Base-by-base conservation (phyloP, 53 echinoderm and acorn worm genomes). In the Paracentrotus lividus region DNA sequence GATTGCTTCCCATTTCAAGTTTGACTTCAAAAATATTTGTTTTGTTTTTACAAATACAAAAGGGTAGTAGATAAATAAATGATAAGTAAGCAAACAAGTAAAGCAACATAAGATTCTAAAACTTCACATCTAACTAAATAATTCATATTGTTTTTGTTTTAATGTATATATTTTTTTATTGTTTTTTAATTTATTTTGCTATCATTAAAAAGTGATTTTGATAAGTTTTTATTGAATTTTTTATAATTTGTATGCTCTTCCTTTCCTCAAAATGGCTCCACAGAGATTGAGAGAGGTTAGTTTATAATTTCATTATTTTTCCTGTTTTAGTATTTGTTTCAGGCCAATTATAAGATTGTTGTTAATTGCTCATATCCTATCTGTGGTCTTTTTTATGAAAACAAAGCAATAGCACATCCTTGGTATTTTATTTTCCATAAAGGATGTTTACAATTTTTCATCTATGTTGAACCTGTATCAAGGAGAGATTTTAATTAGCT, bases 251-350 rank as follows among this genome's bases (percentile, higher is more conserved):
- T 58, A 18, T 89, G 20, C 65, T 89, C n/a, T 89, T 58, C 21
- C 29, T 40, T 60, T 60, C 42, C 10, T 65, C 65, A n/a, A 38
- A 38, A 54, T 34, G 58, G n/a, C 31, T 33, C 31, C 14, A 20
- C 89, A 89, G 89, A 89, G 65, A 26, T 10, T 89, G 89, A 89
- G 89, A 64, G 89, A 89, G 89, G 89, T 89, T 89, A 89, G 89
- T 89, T 65, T 23, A n/a, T 12, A 56, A n/a, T 8, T 3, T 34
- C 4, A 21, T 36, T 36, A 36, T 16, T 13, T 32, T 32, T 86
- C 13, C 3, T 57, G 9, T 64, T 29, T 29, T 29, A 4, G 8
- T 27, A 61, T 53, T 53, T 13, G n/a, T n/a, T n/a, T n/a, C n/a
- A n/a, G n/a, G n/a, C n/a, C n/a, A n/a, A n/a, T n/a, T n/a, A n/a